These are phyloP conservation scores for Watersipora subatra DNA, from an alignment of 1,140 invertebrate species.

Conservation along the genomic window DNA sequence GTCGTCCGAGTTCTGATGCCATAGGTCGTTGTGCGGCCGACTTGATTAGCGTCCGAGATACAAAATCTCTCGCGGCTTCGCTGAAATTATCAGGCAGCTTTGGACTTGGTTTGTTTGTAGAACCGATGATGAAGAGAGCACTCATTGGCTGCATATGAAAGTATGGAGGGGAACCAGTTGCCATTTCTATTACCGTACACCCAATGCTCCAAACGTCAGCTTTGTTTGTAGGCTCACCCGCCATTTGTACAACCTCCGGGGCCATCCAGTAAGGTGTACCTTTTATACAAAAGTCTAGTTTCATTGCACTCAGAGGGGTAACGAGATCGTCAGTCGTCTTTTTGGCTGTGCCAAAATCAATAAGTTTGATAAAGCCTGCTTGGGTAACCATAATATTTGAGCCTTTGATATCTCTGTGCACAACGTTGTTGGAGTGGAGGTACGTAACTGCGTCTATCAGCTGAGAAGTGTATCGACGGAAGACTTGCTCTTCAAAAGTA, in stretches of 20 bases:
- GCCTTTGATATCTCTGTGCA: constrained; percentile 95
- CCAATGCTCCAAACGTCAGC: constrained; percentile 24
- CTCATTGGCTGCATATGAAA: constrained; percentile 35
- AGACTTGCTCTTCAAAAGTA: constrained; percentile 35
- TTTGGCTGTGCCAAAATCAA: constrained; percentile 16
- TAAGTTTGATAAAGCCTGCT: constrained; percentile 53
- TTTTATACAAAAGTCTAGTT: constrained; percentile 10
- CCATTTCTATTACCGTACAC: constrained; percentile 26
- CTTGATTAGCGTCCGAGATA: neutral
- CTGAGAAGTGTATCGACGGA: constrained; percentile 39
- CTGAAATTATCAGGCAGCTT: constrained; percentile 10
- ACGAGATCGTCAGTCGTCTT: constrained; percentile 10
- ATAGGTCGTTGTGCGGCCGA: neutral
- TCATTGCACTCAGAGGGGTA: neutral
- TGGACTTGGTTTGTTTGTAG: constrained; percentile 13
- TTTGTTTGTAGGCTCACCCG: constrained; percentile 7
- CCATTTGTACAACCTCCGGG: constrained; percentile 13
- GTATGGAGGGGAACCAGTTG: constrained; percentile 24
- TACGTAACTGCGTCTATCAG: constrained; percentile 83
- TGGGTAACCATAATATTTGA: constrained; percentile 93
- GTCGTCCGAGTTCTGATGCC: neutral
- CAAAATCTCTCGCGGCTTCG: neutral
- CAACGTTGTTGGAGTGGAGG: constrained; percentile 72
- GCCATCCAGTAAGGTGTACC: constrained; percentile 14
- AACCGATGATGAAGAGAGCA: constrained; percentile 39